Evolutionary conservation across 2,888 invertebrate genomes (phyloP).

Genomic region (Flexamia atlantica): DNA sequence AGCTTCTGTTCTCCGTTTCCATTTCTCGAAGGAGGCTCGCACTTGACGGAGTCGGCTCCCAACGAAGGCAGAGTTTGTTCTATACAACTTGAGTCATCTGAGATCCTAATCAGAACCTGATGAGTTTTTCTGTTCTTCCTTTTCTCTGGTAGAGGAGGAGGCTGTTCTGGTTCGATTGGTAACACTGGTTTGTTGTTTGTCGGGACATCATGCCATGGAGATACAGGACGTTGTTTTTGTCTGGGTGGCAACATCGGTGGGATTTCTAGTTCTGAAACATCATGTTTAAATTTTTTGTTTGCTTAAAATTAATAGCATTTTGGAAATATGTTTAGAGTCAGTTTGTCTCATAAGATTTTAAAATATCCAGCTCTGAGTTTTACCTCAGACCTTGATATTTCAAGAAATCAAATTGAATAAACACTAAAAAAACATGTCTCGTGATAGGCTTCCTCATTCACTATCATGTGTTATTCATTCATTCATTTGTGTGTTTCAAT

Average conservation of each 20-base stretch:
- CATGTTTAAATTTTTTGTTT: not conserved
- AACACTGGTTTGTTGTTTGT: slow-evolving; percentile 70
- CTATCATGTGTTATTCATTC: no score
- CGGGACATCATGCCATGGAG: slow-evolving; percentile 72
- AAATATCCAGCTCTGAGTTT: no score
- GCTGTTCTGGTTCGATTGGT: slow-evolving; percentile 48
- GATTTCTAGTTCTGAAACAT: slow-evolving; percentile 69
- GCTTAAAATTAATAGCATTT: no score
- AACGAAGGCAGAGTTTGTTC: slow-evolving; percentile 19
- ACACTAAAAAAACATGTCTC: no score
- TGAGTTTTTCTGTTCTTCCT: slow-evolving; percentile 51
- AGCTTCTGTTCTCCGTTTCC: slow-evolving; percentile 61
- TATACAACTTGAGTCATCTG: slow-evolving; percentile 12
- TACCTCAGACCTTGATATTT: no score
- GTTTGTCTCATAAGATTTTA: no score
- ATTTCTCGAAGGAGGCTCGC: slow-evolving; percentile 36
- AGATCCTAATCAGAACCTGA: slow-evolving; percentile 22
- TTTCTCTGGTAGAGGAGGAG: slow-evolving; percentile 66
- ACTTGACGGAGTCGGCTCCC: slow-evolving; percentile 14
- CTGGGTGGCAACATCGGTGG: slow-evolving; percentile 63
- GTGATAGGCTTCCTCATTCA: no score
- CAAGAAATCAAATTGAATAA: no score
- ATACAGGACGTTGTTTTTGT: slow-evolving; percentile 65
- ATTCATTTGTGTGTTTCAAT: no score
- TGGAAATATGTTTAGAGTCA: no score